phyloP scores from a whole-genome alignment of 2,113 vertebrate species.

The Petroica traversi region DNA sequence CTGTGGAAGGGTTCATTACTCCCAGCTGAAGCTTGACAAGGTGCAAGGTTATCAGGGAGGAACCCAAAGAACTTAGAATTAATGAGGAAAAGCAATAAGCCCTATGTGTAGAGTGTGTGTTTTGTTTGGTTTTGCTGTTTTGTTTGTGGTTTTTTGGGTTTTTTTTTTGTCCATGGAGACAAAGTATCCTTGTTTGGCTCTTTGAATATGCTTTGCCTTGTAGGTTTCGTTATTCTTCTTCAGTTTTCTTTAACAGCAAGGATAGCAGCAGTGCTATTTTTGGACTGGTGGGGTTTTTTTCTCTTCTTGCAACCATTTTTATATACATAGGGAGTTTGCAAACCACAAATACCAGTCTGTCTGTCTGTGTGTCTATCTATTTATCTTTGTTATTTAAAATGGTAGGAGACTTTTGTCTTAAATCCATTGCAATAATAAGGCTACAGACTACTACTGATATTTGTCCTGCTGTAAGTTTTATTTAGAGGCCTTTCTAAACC shows the following conservation, averaged over 20 bases:
- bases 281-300: rapidly evolving
- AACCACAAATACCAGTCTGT: not conserved
- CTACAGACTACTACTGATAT: not conserved
- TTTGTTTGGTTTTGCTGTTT: not conserved
- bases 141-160: not conserved
- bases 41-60: not conserved
- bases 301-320: not conserved
- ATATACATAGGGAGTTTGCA: not conserved
- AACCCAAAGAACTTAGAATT: not conserved
- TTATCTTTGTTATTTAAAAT: not conserved
- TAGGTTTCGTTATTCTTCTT: not conserved
- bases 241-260: not conserved
- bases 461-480: not conserved
- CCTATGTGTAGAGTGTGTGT: not conserved
- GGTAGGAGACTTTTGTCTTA: not conserved
- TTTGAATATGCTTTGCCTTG: not conserved
- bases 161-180: not conserved
- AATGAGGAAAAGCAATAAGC: not conserved
- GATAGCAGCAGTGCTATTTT: not conserved
- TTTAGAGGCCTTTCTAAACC: not conserved
- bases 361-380: not conserved
- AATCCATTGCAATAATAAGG: not conserved
- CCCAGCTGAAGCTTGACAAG: not conserved
- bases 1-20: not conserved
- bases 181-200: not conserved